Percentiles rank a stretch among this genome's conserved stretches.
phyloP scores from a whole-genome alignment of 2,113 vertebrate species.

The Leucopsar rothschildi region DNA sequence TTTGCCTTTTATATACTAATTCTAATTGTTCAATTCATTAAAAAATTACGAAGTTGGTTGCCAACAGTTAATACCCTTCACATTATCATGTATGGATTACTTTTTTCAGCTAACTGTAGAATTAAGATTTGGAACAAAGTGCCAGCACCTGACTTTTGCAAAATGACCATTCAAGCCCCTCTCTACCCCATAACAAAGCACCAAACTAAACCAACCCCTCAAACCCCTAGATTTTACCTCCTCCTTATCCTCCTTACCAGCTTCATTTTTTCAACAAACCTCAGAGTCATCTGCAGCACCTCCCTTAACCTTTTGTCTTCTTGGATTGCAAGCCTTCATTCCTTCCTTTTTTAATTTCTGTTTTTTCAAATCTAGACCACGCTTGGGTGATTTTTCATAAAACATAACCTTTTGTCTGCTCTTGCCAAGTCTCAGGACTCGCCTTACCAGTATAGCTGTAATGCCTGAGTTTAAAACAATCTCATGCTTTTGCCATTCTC shows the following conservation, averaged over 20 bases:
- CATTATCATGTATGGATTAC: not conserved
- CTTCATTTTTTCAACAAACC: not conserved
- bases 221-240: not conserved
- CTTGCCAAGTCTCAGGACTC: not conserved
- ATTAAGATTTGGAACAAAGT: not conserved
- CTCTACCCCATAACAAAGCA: not conserved
- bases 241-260: not conserved
- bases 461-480: not conserved
- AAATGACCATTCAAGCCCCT: not conserved
- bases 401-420: not conserved
- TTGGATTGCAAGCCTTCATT: not conserved
- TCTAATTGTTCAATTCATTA: not conserved
- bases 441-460: not conserved
- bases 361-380: not conserved
- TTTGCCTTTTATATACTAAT: not conserved
- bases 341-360: not conserved
- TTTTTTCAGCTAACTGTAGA: not conserved
- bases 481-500: not conserved
- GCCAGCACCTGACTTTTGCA: not conserved
- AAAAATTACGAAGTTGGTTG: not conserved
- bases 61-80: not conserved
- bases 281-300: not conserved
- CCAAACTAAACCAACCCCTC: not conserved
- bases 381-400: conserved; percentile 32
- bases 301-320: not conserved